Evolutionary conservation across 2,888 invertebrate species (phyloP).

Genomic region (Dicycla oo): DNA sequence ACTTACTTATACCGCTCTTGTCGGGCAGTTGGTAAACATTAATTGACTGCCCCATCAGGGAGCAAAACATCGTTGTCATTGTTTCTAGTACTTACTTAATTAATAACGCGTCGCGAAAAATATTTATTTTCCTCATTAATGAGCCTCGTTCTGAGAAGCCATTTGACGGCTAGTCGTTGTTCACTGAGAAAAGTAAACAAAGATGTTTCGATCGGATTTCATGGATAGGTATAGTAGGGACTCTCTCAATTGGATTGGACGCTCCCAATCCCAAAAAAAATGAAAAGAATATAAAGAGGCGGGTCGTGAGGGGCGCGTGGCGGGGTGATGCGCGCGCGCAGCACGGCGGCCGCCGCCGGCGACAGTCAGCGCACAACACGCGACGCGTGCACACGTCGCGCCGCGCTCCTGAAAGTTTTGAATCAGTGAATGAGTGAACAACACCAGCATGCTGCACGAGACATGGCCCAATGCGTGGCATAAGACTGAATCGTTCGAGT

Average conservation of each 20-base stretch:
- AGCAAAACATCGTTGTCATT: background rate
- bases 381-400: slow-evolving; percentile 67
- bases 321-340: slow-evolving; percentile 63
- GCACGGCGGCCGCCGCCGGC: slow-evolving; percentile 36
- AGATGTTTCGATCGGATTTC: slow-evolving; percentile 1
- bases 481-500: slow-evolving; percentile 79
- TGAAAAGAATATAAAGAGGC: slow-evolving; percentile 42
- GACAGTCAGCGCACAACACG: slow-evolving; percentile 64
- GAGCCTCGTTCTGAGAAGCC: background rate
- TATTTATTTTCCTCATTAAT: background rate
- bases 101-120: background rate
- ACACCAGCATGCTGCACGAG: slow-evolving; percentile 82
- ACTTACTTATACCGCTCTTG: too few relatives aligned
- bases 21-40: too few relatives aligned
- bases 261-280: slow-evolving; percentile 43
- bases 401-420: slow-evolving; percentile 5
- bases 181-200: background rate
- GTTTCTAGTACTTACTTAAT: background rate
- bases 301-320: slow-evolving; percentile 50
- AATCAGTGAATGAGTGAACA: slow-evolving; percentile 58
- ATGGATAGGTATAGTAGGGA: background rate
- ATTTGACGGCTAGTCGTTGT: background rate
- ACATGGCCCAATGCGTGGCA: slow-evolving; percentile 78
- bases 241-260: slow-evolving; percentile 14
- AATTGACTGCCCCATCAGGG: background rate